Percentiles rank a stretch among this genome's conserved stretches.
Evolutionary conservation across 1,140 invertebrate genomes (phyloP).

Genomic region (Episyrphus balteatus): DNA sequence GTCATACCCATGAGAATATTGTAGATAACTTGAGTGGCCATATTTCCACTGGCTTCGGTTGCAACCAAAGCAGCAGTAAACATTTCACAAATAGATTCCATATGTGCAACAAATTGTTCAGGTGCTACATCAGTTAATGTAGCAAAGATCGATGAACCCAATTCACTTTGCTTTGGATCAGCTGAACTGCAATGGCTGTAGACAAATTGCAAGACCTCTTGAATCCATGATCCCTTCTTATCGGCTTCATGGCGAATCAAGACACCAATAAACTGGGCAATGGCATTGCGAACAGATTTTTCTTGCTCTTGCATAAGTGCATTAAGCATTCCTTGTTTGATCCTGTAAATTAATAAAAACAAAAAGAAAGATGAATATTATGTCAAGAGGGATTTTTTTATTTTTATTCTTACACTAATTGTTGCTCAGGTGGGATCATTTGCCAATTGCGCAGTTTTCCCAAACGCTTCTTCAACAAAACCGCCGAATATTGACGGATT

Average conservation of each 20-base stretch:
- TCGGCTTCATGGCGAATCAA: slow-evolving; percentile 59
- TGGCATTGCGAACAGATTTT: slow-evolving; percentile 49
- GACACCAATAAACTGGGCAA: slow-evolving; percentile 53
- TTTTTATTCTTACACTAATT: slow-evolving; percentile 36
- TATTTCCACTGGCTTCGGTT: slow-evolving; percentile 18
- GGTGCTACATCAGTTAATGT: slow-evolving; percentile 26
- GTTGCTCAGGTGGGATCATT: slow-evolving; percentile 42
- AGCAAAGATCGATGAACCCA: slow-evolving; percentile 28
- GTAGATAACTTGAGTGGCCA: slow-evolving; percentile 22
- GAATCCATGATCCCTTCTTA: slow-evolving; percentile 47
- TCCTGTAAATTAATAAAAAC: slow-evolving; percentile 32
- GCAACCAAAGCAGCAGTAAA: slow-evolving; percentile 16
- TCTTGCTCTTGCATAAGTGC: slow-evolving; percentile 49
- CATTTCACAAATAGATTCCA: slow-evolving; percentile 25
- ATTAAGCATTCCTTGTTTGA: slow-evolving; percentile 46
- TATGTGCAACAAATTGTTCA: slow-evolving; percentile 31
- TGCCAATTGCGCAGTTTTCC: slow-evolving; percentile 48
- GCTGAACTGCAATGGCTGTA: slow-evolving; percentile 17
- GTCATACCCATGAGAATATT: slow-evolving; percentile 24
- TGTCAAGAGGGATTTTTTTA: neutral
- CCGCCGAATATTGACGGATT: slow-evolving; percentile 56
- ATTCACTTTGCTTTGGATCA: slow-evolving; percentile 28
- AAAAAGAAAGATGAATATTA: neutral
- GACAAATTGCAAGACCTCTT: slow-evolving; percentile 57
- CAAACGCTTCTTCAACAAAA: slow-evolving; percentile 50